Conservation (phyloP, 53 echinoderm and acorn worm genomes). For the Henricia sp. region DNA sequence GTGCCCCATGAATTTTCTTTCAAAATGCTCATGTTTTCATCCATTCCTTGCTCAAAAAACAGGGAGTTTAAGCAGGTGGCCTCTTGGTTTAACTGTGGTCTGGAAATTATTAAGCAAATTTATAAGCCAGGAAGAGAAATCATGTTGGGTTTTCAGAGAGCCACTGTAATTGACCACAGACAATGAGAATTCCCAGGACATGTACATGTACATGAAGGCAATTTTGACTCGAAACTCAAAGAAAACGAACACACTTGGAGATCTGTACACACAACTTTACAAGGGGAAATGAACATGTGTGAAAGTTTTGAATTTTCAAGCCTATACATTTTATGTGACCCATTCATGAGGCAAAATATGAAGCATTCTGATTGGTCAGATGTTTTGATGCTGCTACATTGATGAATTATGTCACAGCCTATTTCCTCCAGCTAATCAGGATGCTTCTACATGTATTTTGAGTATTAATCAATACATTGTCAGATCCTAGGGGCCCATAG, state of each 20-base stretch:
- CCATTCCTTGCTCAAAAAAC: no score
- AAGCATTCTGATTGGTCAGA: not conserved
- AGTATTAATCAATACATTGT: conserved; percentile 5
- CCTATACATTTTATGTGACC: not conserved
- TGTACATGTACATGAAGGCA: not conserved
- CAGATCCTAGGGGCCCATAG: not conserved
- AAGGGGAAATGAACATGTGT: not conserved
- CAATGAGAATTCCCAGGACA: not conserved
- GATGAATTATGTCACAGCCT: conserved; percentile 16
- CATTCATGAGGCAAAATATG: not conserved
- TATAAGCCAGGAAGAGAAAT: conserved; percentile 37
- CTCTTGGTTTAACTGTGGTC: not conserved
- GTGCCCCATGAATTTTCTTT: no score
- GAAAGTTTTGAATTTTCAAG: not conserved
- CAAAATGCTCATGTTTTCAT: no score
- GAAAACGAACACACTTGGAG: no score
- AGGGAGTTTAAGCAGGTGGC: not conserved
- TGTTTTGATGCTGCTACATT: not conserved
- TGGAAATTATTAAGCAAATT: conserved; percentile 22
- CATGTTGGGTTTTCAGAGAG: conserved; percentile 36
- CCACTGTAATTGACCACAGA: conserved; percentile 14
- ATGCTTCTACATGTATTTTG: not conserved
- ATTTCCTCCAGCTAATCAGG: conserved; percentile 2
- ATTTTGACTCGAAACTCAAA: no score
- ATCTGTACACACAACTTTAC: not conserved